A percentile compares a stretch with the other conserved stretches of the same genome.
These are phyloP conservation scores for Dicycla oo DNA, from an alignment of 2,888 invertebrate species.

Conservation along the genomic window DNA sequence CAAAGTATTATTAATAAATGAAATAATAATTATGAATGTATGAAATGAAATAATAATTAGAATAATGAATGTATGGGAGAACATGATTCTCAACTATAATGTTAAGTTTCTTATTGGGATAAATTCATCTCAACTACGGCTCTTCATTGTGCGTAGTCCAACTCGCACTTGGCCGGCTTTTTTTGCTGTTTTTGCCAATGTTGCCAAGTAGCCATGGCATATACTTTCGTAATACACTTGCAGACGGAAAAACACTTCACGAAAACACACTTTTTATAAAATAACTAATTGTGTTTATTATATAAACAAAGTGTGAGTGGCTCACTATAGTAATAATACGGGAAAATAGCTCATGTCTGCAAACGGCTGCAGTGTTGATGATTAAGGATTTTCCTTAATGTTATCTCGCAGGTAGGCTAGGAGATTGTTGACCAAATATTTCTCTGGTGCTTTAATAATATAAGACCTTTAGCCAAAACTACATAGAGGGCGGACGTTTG, in stretches of 20 bases:
- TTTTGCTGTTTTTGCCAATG: not conserved
- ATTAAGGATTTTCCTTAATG: not conserved
- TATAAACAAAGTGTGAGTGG: not conserved
- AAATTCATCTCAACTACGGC: too few species aligned
- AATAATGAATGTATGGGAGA: too few species aligned
- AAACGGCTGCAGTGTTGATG: not conserved
- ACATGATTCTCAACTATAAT: too few species aligned
- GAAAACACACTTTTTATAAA: not conserved
- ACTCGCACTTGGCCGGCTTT: too few species aligned
- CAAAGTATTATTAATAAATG: too few species aligned
- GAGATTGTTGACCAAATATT: not conserved
- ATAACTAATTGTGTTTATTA: not conserved
- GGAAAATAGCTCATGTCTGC: not conserved
- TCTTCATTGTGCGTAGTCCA: too few species aligned
- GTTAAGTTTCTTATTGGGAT: too few species aligned
- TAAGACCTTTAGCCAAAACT: not conserved
- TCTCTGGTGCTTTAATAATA: not conserved
- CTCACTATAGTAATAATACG: not conserved
- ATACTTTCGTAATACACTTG: conserved; percentile 3
- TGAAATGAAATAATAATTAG: too few species aligned
- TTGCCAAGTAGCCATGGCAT: not conserved
- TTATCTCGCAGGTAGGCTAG: not conserved
- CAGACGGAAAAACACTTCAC: not conserved
- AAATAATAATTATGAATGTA: too few species aligned
- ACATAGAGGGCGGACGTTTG: too few species aligned